Conservation (phyloP, 2,113 vertebrate species). For the Larimichthys polyactis region DNA sequence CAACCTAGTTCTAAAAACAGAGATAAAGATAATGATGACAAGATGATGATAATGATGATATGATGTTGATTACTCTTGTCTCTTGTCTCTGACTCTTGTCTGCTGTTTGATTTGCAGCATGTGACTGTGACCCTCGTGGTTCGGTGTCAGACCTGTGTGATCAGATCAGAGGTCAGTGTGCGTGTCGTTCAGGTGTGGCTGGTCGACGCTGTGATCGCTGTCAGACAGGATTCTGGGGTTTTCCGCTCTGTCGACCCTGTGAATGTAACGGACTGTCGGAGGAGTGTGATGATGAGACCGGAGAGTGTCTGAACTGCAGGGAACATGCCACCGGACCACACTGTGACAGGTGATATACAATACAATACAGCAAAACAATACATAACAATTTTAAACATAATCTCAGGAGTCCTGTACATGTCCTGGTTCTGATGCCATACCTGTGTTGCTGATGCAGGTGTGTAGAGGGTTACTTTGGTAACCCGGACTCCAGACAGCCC, state of each 20-base stretch:
- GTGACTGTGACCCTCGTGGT: slow-evolving; percentile 87
- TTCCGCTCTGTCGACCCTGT: slow-evolving; percentile 88
- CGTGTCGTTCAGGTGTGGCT: slow-evolving; percentile 77
- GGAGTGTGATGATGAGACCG: slow-evolving; percentile 82
- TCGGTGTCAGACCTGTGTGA: slow-evolving; percentile 85
- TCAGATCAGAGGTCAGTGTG: slow-evolving; percentile 87
- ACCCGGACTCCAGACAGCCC: slow-evolving; percentile 79
- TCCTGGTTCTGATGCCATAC: background rate
- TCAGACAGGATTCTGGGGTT: slow-evolving; percentile 84
- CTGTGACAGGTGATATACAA: slow-evolving; percentile 78
- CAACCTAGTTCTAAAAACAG: background rate
- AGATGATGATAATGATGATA: background rate
- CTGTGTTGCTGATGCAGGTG: slow-evolving; percentile 81
- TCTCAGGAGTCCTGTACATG: background rate
- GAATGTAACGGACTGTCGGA: slow-evolving; percentile 84
- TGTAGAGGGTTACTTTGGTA: slow-evolving; percentile 86
- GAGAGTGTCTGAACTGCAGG: slow-evolving; percentile 84
- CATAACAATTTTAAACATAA: no score
- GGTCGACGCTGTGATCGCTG: slow-evolving; percentile 87
- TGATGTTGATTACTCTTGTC: no score
- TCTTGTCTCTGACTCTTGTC: no score
- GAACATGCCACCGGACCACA: slow-evolving; percentile 79
- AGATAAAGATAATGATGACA: no score
- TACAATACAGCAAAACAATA: no score
- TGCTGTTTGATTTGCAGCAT: slow-evolving; percentile 77